These are phyloP conservation scores for Lithosia quadra DNA, from an alignment of 2,888 invertebrate genomes.

Conservation along the genomic window DNA sequence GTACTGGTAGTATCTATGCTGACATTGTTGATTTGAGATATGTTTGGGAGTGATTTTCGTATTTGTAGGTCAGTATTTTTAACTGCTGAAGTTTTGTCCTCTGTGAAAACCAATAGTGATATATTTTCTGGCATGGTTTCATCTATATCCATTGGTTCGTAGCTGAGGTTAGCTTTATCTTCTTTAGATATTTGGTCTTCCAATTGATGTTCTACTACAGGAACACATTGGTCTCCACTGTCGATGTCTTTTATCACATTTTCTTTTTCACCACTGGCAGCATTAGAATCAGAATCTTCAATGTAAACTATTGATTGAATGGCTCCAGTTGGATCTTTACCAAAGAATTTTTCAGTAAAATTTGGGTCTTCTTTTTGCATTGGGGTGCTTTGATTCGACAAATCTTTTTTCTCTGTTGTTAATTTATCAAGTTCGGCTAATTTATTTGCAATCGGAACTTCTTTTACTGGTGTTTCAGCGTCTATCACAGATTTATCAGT, in stretches of 20 bases:
- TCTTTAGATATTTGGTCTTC: constrained; percentile 35
- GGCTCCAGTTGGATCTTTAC: constrained; percentile 55
- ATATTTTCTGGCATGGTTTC: constrained; percentile 74
- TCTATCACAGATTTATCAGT: constrained; percentile 25
- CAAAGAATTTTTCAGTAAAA: constrained; percentile 59
- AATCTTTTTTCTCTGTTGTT: neutral
- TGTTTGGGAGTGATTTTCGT: constrained; percentile 42
- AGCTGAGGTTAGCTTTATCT: constrained; percentile 56
- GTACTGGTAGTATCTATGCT: constrained; percentile 30
- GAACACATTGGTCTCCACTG: constrained; percentile 76
- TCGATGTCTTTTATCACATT: constrained; percentile 47
- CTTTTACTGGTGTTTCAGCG: constrained; percentile 20
- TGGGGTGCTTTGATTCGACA: neutral
- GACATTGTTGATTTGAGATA: constrained; percentile 35
- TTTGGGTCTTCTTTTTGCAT: constrained; percentile 20
- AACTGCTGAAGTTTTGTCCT: constrained; percentile 36
- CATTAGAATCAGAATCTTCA: constrained; percentile 74
- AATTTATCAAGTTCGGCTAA: constrained; percentile 14
- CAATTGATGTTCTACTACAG: constrained; percentile 61
- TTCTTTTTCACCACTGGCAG: constrained; percentile 49
- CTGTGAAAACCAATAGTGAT: constrained; percentile 54
- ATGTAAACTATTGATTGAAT: constrained; percentile 64
- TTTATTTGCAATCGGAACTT: constrained; percentile 20
- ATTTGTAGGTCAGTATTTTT: constrained; percentile 27
- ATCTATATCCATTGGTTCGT: constrained; percentile 83